These are phyloP conservation scores for Phaetusa simplex DNA, from an alignment of 2,113 vertebrate genomes.

Conservation along the genomic window DNA sequence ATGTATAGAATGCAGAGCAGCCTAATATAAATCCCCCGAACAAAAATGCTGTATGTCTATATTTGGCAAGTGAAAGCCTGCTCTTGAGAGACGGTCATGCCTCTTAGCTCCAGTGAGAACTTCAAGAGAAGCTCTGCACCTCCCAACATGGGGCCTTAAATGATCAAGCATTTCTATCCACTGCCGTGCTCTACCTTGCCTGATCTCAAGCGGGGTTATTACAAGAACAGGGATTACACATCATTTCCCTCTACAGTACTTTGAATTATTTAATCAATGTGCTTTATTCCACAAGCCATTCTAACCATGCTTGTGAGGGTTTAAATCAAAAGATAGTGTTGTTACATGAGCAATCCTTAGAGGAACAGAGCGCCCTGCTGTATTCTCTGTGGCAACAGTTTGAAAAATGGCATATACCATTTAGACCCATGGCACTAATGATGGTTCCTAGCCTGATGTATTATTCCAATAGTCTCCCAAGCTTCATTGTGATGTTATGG, in stretches of 20 bases:
- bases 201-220: background rate
- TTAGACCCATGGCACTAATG: conserved; percentile 25
- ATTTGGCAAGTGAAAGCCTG: background rate
- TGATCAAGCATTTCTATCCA: background rate
- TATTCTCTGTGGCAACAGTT: background rate
- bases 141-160: background rate
- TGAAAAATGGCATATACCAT: conserved; percentile 17
- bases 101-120: background rate
- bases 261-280: conserved; percentile 27
- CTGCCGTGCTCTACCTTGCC: background rate
- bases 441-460: background rate
- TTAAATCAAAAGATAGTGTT: conserved; percentile 10
- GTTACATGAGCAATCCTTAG: background rate
- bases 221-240: conserved; percentile 6
- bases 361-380: background rate
- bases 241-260: conserved; percentile 1
- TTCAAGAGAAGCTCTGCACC: background rate
- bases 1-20: background rate
- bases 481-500: conserved; percentile 4
- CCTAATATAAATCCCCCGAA: background rate
- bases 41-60: conserved; percentile 13
- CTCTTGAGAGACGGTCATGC: background rate
- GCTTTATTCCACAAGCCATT: conserved; percentile 5
- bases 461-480: background rate
- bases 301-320: background rate